phyloP scores from a whole-genome alignment of 2,888 invertebrate genomes.

The Leucoma salicis region DNA sequence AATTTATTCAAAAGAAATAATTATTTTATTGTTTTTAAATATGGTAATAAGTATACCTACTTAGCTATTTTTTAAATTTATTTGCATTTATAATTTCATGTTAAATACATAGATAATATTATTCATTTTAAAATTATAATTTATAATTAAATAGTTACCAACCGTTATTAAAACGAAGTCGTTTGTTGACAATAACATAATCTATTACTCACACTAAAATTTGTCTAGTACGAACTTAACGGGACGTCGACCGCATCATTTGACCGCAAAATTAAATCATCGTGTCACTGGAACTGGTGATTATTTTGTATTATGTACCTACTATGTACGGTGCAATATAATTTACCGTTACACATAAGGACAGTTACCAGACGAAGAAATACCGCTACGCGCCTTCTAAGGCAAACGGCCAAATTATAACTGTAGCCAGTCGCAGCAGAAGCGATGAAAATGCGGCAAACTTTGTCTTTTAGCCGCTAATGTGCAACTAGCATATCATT shows the following conservation, averaged over 20 bases:
- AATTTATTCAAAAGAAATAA: too few relatives aligned
- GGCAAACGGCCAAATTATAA: slow-evolving; percentile 65
- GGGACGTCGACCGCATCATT: slow-evolving; percentile 22
- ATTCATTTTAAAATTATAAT: too few relatives aligned
- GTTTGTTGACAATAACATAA: slow-evolving; percentile 24
- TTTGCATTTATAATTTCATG: too few relatives aligned
- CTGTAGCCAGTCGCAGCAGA: slow-evolving; percentile 55
- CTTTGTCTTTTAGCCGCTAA: slow-evolving; percentile 43
- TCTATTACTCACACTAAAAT: slow-evolving; percentile 16
- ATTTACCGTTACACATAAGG: slow-evolving; percentile 51
- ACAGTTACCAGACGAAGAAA: slow-evolving; percentile 50
- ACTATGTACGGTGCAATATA: slow-evolving; percentile 45
- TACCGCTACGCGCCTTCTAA: slow-evolving; percentile 68
- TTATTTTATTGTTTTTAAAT: too few relatives aligned
- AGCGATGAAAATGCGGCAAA: slow-evolving; percentile 31
- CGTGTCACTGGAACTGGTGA: slow-evolving; percentile 32
- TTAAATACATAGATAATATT: too few relatives aligned
- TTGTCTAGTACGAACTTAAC: slow-evolving; percentile 24
- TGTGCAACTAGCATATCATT: slow-evolving; percentile 49
- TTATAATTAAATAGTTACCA: too few relatives aligned
- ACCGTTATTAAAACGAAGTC: background rate
- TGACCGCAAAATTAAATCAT: slow-evolving; percentile 34
- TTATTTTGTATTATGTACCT: slow-evolving; percentile 38
- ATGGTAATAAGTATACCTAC: too few relatives aligned
- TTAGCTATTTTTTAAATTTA: background rate